A percentile compares a stretch with the other conserved stretches of the same genome.
Evolutionary conservation across 2,888 invertebrate genomes (phyloP).

Genomic region (Ophion costatus): DNA sequence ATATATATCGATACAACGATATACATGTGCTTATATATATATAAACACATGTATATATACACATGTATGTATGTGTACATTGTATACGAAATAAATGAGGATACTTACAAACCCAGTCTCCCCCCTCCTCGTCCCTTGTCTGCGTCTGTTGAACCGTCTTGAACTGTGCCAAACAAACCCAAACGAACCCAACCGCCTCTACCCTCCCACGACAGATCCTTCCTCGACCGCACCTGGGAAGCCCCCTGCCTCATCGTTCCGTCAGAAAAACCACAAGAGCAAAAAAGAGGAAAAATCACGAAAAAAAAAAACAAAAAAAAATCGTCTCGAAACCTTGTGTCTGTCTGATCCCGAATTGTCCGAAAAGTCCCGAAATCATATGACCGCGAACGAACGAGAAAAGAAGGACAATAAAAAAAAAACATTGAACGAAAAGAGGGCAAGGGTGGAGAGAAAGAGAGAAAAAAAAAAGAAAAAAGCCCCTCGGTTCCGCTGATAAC

Average conservation of each 20-base stretch:
- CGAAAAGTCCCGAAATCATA: conserved; percentile 48
- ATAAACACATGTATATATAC: no score
- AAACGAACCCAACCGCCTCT: conserved; percentile 66
- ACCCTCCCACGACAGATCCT: conserved; percentile 51
- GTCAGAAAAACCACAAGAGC: conserved; percentile 44
- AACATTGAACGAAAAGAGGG: no score
- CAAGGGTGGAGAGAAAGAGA: conserved; percentile 14
- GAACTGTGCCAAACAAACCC: conserved; percentile 77
- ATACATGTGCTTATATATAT: conserved; percentile 21
- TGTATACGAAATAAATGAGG: conserved; percentile 48
- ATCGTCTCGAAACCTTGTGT: conserved; percentile 68
- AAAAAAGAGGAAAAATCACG: conserved; percentile 30
- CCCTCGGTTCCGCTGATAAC: conserved; percentile 59
- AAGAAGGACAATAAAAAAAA: conserved; percentile 36
- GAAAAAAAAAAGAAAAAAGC: conserved; percentile 41
- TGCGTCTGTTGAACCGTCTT: conserved; percentile 82
- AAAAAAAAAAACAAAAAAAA: conserved; percentile 7
- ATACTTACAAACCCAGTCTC: conserved; percentile 71
- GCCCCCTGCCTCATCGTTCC: conserved; percentile 65
- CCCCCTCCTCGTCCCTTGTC: conserved; percentile 82
- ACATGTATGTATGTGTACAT: no score
- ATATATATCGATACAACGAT: conserved; percentile 56
- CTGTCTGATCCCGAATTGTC: conserved; percentile 70
- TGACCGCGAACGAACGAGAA: conserved; percentile 29
- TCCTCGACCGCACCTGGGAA: conserved; percentile 65